Percentiles rank a stretch among this genome's conserved stretches.
Evolutionary conservation across 1,140 invertebrate species (phyloP).

Genomic region (Scaptomyza hsui): DNA sequence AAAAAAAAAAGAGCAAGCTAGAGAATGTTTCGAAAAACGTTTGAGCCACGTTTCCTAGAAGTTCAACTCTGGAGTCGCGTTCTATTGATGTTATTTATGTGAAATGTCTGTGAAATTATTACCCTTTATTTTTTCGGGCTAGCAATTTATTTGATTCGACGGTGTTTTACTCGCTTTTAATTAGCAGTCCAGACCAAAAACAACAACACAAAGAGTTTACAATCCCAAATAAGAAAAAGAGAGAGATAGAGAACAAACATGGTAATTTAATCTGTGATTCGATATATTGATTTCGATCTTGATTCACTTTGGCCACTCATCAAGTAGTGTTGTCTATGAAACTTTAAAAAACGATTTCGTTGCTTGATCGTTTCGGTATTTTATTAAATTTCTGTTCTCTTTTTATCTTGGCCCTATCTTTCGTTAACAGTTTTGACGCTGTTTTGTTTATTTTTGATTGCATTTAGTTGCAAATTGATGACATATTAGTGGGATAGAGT

Average conservation of each 20-base stretch:
- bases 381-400: constrained; percentile 17
- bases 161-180: constrained; percentile 81
- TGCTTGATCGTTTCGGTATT: constrained; percentile 54
- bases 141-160: constrained; percentile 77
- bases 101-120: constrained; percentile 82
- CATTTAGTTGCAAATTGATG: constrained; percentile 79
- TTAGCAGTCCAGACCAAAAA: constrained; percentile 65
- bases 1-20: constrained; percentile 20
- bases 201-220: neutral
- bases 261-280: constrained; percentile 73
- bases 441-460: constrained; percentile 65
- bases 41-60: constrained; percentile 73
- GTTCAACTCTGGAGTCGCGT: constrained; percentile 35
- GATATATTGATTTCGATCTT: constrained; percentile 61
- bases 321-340: constrained; percentile 69
- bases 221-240: constrained; percentile 3
- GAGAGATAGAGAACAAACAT: constrained; percentile 49
- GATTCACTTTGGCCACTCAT: constrained; percentile 78
- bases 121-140: constrained; percentile 59
- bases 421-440: constrained; percentile 71
- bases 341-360: constrained; percentile 69
- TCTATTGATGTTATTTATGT: constrained; percentile 81
- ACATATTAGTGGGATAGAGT: constrained; percentile 65
- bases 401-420: constrained; percentile 15
- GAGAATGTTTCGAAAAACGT: constrained; percentile 59